Percentiles rank a stretch among this genome's conserved stretches.
These are phyloP conservation scores for Mastacembelus armatus DNA, from an alignment of 2,797 vertebrate species.

Conservation along the genomic window DNA sequence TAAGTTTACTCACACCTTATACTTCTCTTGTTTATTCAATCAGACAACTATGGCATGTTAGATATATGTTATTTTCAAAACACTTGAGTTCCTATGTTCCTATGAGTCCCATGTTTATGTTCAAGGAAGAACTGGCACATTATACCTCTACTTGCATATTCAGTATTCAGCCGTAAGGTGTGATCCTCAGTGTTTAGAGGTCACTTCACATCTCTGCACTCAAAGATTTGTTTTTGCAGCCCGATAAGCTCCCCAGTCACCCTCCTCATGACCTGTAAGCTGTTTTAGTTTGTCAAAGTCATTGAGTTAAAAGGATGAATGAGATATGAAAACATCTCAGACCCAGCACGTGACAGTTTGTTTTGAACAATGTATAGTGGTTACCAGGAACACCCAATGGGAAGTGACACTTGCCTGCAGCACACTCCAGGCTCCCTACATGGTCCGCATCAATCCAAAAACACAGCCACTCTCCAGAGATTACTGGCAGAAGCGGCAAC, in stretches of 20 bases:
- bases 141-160: background rate
- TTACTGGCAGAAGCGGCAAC: conserved; percentile 63
- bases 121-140: background rate
- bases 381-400: conserved; percentile 79
- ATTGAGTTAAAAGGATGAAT: conserved; percentile 52
- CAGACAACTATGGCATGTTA: conserved; percentile 59
- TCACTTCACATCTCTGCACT: conserved; percentile 1
- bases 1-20: too few relatives aligned
- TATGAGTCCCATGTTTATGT: too few relatives aligned
- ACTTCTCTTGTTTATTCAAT: conserved; percentile 63
- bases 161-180: background rate
- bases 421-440: conserved; percentile 76
- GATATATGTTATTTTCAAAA: conserved; percentile 48
- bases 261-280: conserved; percentile 22
- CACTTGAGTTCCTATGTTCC: conserved; percentile 6
- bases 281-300: conserved; percentile 66
- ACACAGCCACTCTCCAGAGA: conserved; percentile 75
- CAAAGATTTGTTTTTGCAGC: conserved; percentile 38
- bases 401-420: conserved; percentile 84
- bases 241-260: conserved; percentile 6
- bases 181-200: background rate
- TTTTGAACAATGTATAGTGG: conserved; percentile 79
- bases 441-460: conserved; percentile 78
- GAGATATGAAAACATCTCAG: conserved; percentile 66
- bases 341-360: conserved; percentile 69